These are phyloP conservation scores for Ennomos fuscantarius DNA, from an alignment of 2,888 invertebrate genomes.

Conservation along the genomic window DNA sequence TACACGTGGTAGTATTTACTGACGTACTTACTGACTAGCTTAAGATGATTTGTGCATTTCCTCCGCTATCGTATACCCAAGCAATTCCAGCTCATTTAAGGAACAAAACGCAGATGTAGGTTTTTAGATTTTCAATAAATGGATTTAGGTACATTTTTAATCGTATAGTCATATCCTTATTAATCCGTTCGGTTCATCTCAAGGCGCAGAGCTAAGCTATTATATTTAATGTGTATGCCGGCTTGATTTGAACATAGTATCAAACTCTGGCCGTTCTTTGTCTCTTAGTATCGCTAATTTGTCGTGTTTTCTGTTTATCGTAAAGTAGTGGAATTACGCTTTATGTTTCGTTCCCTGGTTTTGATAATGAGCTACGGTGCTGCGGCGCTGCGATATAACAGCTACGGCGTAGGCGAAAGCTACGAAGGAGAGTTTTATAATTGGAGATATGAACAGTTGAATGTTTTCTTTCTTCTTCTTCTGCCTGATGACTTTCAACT, in stretches of 20 bases:
- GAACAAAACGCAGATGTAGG: too few relatives aligned
- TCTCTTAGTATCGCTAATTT: slow-evolving; percentile 81
- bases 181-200: slow-evolving; percentile 57
- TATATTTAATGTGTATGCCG: slow-evolving; percentile 80
- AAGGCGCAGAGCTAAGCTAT: slow-evolving; percentile 74
- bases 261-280: slow-evolving; percentile 81
- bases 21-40: too few relatives aligned
- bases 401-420: slow-evolving; percentile 43
- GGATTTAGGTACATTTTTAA: too few relatives aligned
- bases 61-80: too few relatives aligned
- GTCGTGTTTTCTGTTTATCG: slow-evolving; percentile 75
- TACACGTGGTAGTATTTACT: too few relatives aligned
- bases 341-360: slow-evolving; percentile 56
- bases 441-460: too few relatives aligned
- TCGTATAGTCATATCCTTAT: slow-evolving; percentile 46
- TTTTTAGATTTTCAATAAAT: too few relatives aligned
- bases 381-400: slow-evolving; percentile 52
- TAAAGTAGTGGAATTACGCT: slow-evolving; percentile 72
- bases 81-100: too few relatives aligned
- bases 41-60: too few relatives aligned
- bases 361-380: slow-evolving; percentile 55
- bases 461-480: too few relatives aligned
- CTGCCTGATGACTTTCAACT: too few relatives aligned
- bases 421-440: slow-evolving; percentile 29
- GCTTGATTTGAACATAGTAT: slow-evolving; percentile 84